Conservation (phyloP, 2,888 invertebrate genomes). For the Drosophila mayaguana region DNA sequence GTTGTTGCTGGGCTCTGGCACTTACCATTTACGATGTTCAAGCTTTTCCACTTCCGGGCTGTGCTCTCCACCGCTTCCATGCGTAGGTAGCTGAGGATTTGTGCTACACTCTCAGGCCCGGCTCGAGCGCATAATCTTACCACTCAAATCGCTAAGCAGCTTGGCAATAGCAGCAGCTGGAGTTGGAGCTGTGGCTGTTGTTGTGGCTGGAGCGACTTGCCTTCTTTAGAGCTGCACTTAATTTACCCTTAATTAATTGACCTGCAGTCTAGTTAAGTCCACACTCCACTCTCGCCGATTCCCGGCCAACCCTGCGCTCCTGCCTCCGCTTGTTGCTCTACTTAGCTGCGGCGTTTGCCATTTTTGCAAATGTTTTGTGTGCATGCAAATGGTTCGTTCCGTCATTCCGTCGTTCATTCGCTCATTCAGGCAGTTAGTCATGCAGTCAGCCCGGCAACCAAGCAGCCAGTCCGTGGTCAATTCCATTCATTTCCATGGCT, state of each 20-base stretch:
- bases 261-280: constrained; percentile 72
- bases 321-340: constrained; percentile 38
- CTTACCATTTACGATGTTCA: constrained; percentile 49
- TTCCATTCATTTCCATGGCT: constrained; percentile 65
- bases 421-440: constrained; percentile 20
- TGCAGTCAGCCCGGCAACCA: constrained; percentile 13
- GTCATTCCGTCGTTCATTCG: constrained; percentile 33
- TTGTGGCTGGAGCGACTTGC: constrained; percentile 24
- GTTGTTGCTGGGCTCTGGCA: constrained; percentile 31
- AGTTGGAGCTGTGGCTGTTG: constrained; percentile 7
- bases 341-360: constrained; percentile 51
- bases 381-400: constrained; percentile 45
- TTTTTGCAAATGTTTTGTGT: constrained; percentile 68
- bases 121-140: constrained; percentile 68
- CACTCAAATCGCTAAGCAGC: constrained; percentile 76
- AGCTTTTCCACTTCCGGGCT: constrained; percentile 69
- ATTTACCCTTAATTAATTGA: constrained; percentile 79
- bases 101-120: constrained; percentile 44
- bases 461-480: constrained; percentile 59
- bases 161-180: constrained; percentile 30
- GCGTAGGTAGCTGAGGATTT: constrained; percentile 58
- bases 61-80: constrained; percentile 71
- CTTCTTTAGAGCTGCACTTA: constrained; percentile 67
- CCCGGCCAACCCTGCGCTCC: background rate
- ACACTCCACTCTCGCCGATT: constrained; percentile 13